Evolutionary conservation across 2,113 vertebrate genomes (phyloP).

Genomic region (Mystacornis crossleyi): DNA sequence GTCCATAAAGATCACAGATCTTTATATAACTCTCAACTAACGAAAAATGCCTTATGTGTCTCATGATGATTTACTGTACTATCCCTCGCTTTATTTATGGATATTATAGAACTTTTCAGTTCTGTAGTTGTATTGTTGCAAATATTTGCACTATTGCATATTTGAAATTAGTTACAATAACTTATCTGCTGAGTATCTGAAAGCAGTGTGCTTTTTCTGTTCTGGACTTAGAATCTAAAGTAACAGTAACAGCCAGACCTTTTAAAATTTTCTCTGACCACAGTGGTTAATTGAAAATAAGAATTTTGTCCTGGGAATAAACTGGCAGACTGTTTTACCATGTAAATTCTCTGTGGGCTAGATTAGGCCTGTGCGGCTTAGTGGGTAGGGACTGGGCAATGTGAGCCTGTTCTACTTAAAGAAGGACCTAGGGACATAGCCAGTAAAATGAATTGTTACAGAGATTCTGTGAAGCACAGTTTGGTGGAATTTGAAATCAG

Average conservation of each 20-base stretch:
- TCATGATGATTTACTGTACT: background rate
- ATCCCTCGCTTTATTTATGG: background rate
- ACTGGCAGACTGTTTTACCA: background rate
- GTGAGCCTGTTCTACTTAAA: background rate
- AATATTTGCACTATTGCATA: background rate
- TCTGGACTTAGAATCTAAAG: background rate
- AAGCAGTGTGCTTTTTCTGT: background rate
- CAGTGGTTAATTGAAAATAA: background rate
- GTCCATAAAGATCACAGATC: background rate
- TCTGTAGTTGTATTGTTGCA: background rate
- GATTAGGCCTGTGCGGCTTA: background rate
- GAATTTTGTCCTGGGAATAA: background rate
- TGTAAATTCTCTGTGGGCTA: background rate
- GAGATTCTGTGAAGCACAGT: background rate
- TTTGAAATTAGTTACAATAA: background rate
- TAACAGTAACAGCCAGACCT: background rate
- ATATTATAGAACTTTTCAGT: background rate
- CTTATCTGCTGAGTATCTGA: background rate
- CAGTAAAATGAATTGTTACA: background rate
- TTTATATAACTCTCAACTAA: background rate
- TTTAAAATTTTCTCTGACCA: background rate
- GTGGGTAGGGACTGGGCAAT: background rate
- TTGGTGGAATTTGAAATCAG: background rate
- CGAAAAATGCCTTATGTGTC: background rate
- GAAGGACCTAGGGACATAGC: background rate